phyloP scores from a whole-genome alignment of 2,113 vertebrate genomes.

The Urocolius indicus region DNA sequence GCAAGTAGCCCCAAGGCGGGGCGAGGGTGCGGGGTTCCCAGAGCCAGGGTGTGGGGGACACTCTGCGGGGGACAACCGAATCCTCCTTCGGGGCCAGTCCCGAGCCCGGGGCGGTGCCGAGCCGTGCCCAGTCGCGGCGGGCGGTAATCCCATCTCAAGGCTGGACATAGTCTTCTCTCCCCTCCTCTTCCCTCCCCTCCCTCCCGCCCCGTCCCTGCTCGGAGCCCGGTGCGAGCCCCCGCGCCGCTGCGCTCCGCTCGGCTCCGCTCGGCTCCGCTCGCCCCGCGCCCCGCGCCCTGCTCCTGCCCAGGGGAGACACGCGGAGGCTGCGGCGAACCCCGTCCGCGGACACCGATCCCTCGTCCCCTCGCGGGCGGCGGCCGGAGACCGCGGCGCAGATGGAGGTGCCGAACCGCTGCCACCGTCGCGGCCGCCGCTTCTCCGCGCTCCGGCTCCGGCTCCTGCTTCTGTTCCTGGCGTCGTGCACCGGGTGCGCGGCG shows the following conservation, averaged over 20 bases:
- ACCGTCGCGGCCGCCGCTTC: constrained; percentile 50
- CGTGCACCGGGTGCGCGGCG: constrained; percentile 61
- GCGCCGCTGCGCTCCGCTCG: not conserved
- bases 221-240: not conserved
- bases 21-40: not conserved
- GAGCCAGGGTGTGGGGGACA: not conserved
- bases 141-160: constrained; percentile 10
- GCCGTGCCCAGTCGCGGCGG: not conserved
- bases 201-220: not conserved
- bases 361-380: not conserved
- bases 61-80: not conserved
- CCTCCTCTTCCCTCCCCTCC: not conserved
- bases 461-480: constrained; percentile 40
- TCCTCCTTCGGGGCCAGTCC: not conserved
- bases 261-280: not conserved
- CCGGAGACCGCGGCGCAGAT: constrained; percentile 62
- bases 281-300: not conserved
- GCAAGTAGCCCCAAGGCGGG: fast-evolving
- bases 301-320: not conserved
- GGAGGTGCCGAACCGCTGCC: constrained; percentile 71
- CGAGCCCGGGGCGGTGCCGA: not conserved
- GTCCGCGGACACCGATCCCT: not conserved
- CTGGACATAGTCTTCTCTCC: not conserved
- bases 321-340: not conserved
- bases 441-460: constrained; percentile 65